Conservation (phyloP, 1,140 invertebrate genomes). For the Branchinecta lynchi region DNA sequence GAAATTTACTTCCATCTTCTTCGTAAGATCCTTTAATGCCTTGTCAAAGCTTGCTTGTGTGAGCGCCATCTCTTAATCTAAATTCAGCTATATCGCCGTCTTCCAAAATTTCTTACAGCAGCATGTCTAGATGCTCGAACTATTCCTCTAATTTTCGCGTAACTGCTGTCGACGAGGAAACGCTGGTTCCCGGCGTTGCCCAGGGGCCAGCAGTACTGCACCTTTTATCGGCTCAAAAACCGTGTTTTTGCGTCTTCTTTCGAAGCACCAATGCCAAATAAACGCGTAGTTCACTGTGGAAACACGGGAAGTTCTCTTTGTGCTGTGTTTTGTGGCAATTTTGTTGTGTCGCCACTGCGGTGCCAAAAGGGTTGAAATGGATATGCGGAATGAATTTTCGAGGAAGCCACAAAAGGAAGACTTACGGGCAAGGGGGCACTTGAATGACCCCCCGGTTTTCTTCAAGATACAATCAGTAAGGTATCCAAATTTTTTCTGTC, state of each 20-base stretch:
- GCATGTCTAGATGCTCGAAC: not conserved
- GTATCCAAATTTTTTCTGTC: too few relatives aligned
- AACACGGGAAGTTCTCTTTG: not conserved
- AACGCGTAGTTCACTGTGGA: not conserved
- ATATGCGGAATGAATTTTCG: not conserved
- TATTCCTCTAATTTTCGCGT: not conserved
- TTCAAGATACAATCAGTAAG: too few relatives aligned
- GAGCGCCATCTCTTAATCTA: not conserved
- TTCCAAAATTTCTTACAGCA: not conserved
- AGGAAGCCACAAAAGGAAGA: too few relatives aligned
- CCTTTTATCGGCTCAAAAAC: not conserved
- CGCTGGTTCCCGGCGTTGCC: not conserved
- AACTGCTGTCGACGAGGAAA: not conserved
- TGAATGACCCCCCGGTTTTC: too few relatives aligned
- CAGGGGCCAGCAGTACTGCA: not conserved
- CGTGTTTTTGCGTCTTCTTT: not conserved
- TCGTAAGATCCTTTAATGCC: not conserved
- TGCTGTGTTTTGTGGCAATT: not conserved
- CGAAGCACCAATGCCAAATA: not conserved
- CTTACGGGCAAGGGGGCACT: too few relatives aligned
- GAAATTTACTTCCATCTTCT: not conserved
- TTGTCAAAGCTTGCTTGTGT: not conserved
- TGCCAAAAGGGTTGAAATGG: not conserved
- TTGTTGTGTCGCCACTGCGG: not conserved
- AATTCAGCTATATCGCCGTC: conserved; percentile 1